Evolutionary conservation across 2,888 invertebrate species (phyloP).

Genomic region (Atethmia centrago): DNA sequence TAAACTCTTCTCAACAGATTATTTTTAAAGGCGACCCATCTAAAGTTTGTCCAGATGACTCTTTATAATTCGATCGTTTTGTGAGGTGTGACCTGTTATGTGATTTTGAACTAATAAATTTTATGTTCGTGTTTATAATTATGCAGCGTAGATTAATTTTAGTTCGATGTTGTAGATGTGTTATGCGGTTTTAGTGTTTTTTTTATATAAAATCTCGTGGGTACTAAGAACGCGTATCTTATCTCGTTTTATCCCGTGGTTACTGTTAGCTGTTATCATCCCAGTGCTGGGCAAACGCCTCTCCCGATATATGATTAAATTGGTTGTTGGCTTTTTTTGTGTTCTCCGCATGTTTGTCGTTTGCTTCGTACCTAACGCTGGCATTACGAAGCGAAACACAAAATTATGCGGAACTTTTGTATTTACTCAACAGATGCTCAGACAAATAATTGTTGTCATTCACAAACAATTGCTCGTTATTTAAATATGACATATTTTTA

Average conservation of each 20-base stretch:
- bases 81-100: conserved; percentile 67
- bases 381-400: no score
- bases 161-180: background rate
- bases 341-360: background rate
- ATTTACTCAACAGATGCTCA: conserved; percentile 22
- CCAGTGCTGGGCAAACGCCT: no score
- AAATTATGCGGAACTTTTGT: conserved; percentile 25
- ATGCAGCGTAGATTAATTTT: conserved; percentile 42
- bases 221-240: background rate
- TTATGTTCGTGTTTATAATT: conserved; percentile 56
- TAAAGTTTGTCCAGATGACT: conserved; percentile 85
- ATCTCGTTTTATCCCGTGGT: background rate
- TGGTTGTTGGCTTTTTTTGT: background rate
- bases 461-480: conserved; percentile 20
- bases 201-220: background rate
- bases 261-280: no score
- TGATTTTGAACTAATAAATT: conserved; percentile 65
- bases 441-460: conserved; percentile 15
- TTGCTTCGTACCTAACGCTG: no score
- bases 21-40: conserved; percentile 81
- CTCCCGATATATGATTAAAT: no score
- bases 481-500: conserved; percentile 20
- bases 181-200: background rate
- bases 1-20: conserved; percentile 87
- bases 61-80: conserved; percentile 71